Evolutionary conservation across 2,888 invertebrate species (phyloP), one percentile per base, ranked within the genome.

Genomic region (Euzetes globulus): DNA sequence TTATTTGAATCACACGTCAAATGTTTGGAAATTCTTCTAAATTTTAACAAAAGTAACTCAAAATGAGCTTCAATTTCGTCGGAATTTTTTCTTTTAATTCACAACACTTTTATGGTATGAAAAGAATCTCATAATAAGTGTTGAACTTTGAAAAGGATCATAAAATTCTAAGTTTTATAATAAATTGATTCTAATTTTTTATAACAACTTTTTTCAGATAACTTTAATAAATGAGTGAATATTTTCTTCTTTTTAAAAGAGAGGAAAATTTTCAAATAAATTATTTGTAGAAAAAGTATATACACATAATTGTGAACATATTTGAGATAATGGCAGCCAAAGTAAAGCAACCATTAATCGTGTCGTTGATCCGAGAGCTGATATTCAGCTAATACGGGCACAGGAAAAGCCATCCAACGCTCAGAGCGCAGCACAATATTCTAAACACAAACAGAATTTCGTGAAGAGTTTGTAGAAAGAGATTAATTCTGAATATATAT

Each of bases 311-410:
- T 65, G n/a, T 65, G 4, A 6, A 6, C 37, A 65, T 65, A 65
- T 65, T 65, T 33, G 17, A 65, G 65, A 65, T 65, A 65, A 65
- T 37, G 65, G 65, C 37, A 33, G 9, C 15, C 13, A 65, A 65
- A 65, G 27, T 33, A 65, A 65, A 27, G 58, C 37, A 37, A 37
- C 17, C 65, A 65, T 65, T 65, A 65, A 65, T 65, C 37, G 65
- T 65, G 65, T 65, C 65, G 33, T 65, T 65, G 65, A 65, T 65
- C 17, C 65, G 11, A 19, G 37, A 65, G 65, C 65, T 65, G 33
- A 65, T 65, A 65, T 6, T 60, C n/a, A 7, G 17, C 60, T 65
- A 65, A 65, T 65, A 19, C 37, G 11, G 4, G 25, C 19, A 17
- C 29, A 19, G 11, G 29, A n/a, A n/a, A n/a, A n/a, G n/a, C n/a